Base-by-base conservation (phyloP, 2,113 vertebrate species). In the Merops nubicus region DNA sequence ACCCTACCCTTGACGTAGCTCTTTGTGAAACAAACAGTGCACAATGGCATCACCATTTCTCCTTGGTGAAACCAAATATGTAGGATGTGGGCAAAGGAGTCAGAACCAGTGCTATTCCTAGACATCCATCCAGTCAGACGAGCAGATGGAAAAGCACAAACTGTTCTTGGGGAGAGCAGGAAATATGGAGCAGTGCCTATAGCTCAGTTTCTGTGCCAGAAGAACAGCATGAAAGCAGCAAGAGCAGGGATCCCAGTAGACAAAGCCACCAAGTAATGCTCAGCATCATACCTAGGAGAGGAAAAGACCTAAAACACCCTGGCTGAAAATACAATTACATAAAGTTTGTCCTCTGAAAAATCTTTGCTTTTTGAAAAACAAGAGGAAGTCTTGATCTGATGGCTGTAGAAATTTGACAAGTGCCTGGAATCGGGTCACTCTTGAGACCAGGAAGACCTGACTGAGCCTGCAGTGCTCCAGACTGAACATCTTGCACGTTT, bases 91-190 rank as follows among this genome's bases (percentile, higher is more conserved):
- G 68, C 70, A 93, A 92, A 63, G 21, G 40, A 85, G 28, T 92
- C 4, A 0, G 77, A 89, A n/a, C 74, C 40, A 81, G 87, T 94
- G 38, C 77, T 96, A 34, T 97, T 97, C 94, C 93, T 97, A 96
- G 96, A 96, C 34, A 82, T 94, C 72, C 75, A 51, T 81, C 89
- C 84, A 93, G 94, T 94, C 95, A 95, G 90, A 96, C 17, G 1
- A 96, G 94, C 96, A 97, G 95, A 97, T 96, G 95, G 96, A 97
- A 89, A 40, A 97, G 92, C 80, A 97, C 96, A 94, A 95, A 79
- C 81, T 1, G 47, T 96, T 91, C 94, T 95, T 76, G 0, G 69
- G 81, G 86, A 96, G 92, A 94, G 73, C 15, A 94, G 67, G 45
- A 96, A 97, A 84, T 90, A 82, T 95, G 95, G 96, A 94, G 68